These are phyloP conservation scores for Lepidonotus clava DNA, from an alignment of 2,888 invertebrate genomes.

Conservation along the genomic window DNA sequence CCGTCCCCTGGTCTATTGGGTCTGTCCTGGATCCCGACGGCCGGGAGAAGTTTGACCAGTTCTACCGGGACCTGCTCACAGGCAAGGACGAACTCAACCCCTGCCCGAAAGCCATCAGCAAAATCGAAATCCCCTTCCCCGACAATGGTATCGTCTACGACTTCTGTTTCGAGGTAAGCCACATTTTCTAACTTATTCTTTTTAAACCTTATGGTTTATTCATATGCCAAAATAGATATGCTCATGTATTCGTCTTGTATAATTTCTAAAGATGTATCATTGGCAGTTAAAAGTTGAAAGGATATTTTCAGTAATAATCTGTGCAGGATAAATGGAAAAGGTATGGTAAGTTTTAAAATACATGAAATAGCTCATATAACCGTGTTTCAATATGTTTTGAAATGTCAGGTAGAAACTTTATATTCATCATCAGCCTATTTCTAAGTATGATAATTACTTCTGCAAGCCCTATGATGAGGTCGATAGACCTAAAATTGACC, in stretches of 20 bases:
- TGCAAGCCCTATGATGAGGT: slow-evolving; percentile 34
- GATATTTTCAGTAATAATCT: too few relatives aligned
- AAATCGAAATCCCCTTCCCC: slow-evolving; percentile 88
- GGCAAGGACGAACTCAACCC: slow-evolving; percentile 81
- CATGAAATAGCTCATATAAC: too few relatives aligned
- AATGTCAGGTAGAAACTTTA: too few relatives aligned
- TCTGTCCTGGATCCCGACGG: slow-evolving; percentile 89
- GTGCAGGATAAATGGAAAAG: too few relatives aligned
- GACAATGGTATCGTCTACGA: slow-evolving; percentile 90
- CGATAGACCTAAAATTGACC: slow-evolving; percentile 30
- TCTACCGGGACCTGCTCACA: slow-evolving; percentile 83
- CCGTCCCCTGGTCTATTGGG: slow-evolving; percentile 91
- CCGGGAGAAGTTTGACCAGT: slow-evolving; percentile 88
- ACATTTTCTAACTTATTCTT: neutral
- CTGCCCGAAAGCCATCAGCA: slow-evolving; percentile 84
- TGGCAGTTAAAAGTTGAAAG: too few relatives aligned
- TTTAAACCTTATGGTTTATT: too few relatives aligned
- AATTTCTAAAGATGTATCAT: too few relatives aligned
- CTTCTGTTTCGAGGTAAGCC: slow-evolving; percentile 86
- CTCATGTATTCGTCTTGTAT: too few relatives aligned
- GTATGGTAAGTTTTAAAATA: too few relatives aligned
- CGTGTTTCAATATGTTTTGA: too few relatives aligned
- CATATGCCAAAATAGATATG: too few relatives aligned
- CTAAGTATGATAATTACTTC: neutral
- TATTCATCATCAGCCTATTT: too few relatives aligned